Percentiles rank a stretch among this genome's conserved stretches.
Conservation (phyloP, 1,140 invertebrate genomes). For the Bombus superbus region DNA sequence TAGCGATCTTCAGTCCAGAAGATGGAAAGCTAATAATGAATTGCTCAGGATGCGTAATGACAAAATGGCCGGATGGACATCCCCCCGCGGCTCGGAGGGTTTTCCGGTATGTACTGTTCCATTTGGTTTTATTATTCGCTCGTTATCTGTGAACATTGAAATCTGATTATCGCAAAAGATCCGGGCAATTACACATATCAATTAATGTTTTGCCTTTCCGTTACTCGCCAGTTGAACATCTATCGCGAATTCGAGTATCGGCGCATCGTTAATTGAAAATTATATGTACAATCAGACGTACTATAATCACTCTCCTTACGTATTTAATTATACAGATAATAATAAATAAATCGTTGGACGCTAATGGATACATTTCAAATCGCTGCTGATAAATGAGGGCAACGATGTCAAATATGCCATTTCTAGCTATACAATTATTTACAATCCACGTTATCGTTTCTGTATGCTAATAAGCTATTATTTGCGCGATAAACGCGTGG, state of each 20-base stretch:
- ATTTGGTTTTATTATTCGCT: neutral
- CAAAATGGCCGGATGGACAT: conserved; percentile 90
- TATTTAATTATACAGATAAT: conserved; percentile 25
- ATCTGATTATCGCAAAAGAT: neutral
- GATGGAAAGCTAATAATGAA: conserved; percentile 86
- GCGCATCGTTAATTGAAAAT: neutral
- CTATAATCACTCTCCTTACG: neutral
- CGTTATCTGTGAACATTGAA: neutral
- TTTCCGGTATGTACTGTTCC: conserved; percentile 69
- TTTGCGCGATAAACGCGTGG: neutral
- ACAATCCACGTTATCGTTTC: neutral
- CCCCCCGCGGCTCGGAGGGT: conserved; percentile 90
- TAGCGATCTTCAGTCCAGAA: conserved; percentile 90
- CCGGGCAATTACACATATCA: neutral
- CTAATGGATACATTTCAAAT: neutral
- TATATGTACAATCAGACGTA: neutral
- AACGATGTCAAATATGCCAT: neutral
- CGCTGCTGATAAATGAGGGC: neutral
- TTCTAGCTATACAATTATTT: neutral
- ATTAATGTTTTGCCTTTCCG: neutral
- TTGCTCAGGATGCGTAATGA: conserved; percentile 87
- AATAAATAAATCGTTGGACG: neutral
- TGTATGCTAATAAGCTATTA: neutral
- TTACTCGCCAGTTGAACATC: neutral
- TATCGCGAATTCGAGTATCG: neutral